Conservation (phyloP, 2,888 invertebrate genomes). For the Acrobasis suavella region DNA sequence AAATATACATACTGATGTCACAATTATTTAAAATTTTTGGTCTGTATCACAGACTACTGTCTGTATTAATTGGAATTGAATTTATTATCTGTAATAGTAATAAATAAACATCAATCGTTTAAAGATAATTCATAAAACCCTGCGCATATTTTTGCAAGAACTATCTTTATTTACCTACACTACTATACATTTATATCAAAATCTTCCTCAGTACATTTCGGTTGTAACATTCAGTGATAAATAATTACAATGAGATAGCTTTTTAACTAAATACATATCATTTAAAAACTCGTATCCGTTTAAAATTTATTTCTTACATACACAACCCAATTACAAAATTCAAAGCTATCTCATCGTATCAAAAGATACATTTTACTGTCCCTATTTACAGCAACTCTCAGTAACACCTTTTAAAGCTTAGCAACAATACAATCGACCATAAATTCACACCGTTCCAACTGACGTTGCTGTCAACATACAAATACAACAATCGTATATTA, state of each 20-base stretch:
- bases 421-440: not conserved
- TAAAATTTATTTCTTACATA: not conserved
- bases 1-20: too few species aligned
- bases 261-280: not conserved
- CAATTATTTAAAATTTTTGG: too few species aligned
- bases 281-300: not conserved
- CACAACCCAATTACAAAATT: not conserved
- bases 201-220: constrained; percentile 19
- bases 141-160: constrained; percentile 20
- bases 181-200: constrained; percentile 22
- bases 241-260: constrained; percentile 2
- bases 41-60: too few species aligned
- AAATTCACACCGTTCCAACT: not conserved
- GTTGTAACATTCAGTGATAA: constrained; percentile 7
- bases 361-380: constrained; percentile 5
- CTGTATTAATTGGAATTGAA: too few species aligned
- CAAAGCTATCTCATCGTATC: constrained; percentile 1
- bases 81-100: too few species aligned
- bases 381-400: constrained; percentile 16
- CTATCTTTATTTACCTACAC: constrained; percentile 26
- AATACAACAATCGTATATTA: not conserved
- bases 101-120: too few species aligned
- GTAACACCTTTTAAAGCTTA: constrained; percentile 10
- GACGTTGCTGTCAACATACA: constrained; percentile 2
- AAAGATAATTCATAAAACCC: not conserved